These are phyloP conservation scores for Arrhamphus sclerolepis DNA, from an alignment of 2,797 vertebrate genomes.

Conservation along the genomic window DNA sequence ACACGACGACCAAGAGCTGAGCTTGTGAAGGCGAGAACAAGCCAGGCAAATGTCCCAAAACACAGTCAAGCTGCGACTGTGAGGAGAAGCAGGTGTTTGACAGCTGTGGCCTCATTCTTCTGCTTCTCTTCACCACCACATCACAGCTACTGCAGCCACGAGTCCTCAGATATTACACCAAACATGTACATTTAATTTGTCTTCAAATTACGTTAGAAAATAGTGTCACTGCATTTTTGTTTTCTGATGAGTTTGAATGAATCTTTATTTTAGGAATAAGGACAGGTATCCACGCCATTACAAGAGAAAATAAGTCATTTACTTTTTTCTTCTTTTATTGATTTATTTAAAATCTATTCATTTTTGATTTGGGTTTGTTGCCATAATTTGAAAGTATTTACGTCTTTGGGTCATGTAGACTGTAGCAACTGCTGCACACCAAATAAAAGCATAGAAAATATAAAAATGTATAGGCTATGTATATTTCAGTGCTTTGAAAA, in stretches of 20 bases:
- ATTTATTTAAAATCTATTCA: not conserved
- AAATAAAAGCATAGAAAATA: no score
- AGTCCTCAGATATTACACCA: constrained; percentile 33
- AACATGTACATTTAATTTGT: not conserved
- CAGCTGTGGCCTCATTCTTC: constrained; percentile 69
- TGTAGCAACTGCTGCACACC: no score
- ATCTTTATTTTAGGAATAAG: constrained; percentile 58
- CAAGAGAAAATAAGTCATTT: constrained; percentile 75
- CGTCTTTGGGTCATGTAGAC: no score
- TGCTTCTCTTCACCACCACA: constrained; percentile 70
- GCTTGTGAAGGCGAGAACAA: fast-evolving
- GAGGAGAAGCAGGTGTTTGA: not conserved
- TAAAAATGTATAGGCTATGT: no score
- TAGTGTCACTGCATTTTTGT: no score
- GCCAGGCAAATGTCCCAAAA: constrained; percentile 8
- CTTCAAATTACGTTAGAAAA: no score
- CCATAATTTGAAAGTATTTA: no score
- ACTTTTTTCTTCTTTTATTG: no score
- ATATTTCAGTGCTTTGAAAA: no score
- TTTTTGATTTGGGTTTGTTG: not conserved
- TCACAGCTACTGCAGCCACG: constrained; percentile 80
- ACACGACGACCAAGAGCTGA: constrained; percentile 5
- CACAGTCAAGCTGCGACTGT: not conserved
- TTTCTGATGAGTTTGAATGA: no score
- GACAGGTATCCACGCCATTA: constrained; percentile 83